These are phyloP conservation scores for Valencia hispanica DNA, from an alignment of 2,797 vertebrate species.

Conservation along the genomic window DNA sequence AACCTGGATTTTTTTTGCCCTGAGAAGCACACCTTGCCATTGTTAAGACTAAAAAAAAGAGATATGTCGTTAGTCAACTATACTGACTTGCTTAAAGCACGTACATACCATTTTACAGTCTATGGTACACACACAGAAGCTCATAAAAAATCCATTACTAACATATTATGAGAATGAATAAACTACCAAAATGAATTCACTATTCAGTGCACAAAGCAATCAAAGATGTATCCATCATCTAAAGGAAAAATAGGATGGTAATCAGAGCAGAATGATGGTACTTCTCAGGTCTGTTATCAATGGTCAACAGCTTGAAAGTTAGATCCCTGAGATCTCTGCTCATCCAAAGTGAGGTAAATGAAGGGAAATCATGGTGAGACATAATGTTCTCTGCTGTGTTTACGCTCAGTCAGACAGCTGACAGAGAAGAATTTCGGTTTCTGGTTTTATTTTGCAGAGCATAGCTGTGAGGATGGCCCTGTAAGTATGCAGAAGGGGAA, in stretches of 20 bases:
- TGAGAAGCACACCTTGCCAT: background rate
- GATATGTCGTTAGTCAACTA: background rate
- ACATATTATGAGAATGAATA: background rate
- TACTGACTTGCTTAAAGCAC: background rate
- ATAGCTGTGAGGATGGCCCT: background rate
- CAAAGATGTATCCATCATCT: slow-evolving; percentile 1
- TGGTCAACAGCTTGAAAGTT: slow-evolving; percentile 42
- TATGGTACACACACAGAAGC: background rate
- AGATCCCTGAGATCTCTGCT: slow-evolving; percentile 34
- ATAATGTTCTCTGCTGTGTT: slow-evolving; percentile 53
- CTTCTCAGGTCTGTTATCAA: slow-evolving; percentile 42
- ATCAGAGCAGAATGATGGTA: background rate
- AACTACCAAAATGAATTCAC: background rate
- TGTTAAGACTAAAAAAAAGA: background rate
- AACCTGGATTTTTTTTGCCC: background rate
- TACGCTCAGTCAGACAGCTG: slow-evolving; percentile 51
- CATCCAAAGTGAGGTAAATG: slow-evolving; percentile 50
- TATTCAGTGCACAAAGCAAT: too few species aligned
- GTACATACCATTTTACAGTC: too few species aligned
- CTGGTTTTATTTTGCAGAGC: slow-evolving; percentile 38
- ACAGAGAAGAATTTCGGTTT: slow-evolving; percentile 42
- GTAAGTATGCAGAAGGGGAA: slow-evolving; percentile 12
- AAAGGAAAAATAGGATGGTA: background rate
- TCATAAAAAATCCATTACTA: slow-evolving; percentile 2
- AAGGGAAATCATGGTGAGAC: slow-evolving; percentile 44